Evolutionary conservation across 2,797 vertebrate species (phyloP).

Genomic region (Catostomus latipinnis): DNA sequence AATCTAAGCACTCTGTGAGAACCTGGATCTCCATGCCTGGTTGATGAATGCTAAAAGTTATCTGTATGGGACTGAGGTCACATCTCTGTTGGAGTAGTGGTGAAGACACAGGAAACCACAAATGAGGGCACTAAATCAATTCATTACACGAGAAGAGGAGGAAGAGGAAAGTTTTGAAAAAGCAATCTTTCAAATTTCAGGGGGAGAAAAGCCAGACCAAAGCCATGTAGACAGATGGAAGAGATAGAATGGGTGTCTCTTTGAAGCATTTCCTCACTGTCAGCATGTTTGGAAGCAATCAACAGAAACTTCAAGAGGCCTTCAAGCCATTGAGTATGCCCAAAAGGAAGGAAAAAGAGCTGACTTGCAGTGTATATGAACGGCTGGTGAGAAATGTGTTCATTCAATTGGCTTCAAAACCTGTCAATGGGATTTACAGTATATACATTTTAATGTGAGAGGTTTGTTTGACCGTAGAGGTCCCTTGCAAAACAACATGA

Average conservation of each 20-base stretch:
- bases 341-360: constrained; percentile 28
- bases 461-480: constrained; percentile 24
- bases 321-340: constrained; percentile 9
- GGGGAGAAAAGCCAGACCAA: constrained; percentile 30
- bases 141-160: constrained; percentile 27
- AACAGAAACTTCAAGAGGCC: constrained; percentile 21
- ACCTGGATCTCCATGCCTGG: constrained; percentile 9
- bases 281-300: constrained; percentile 36
- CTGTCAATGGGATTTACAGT: constrained; percentile 22
- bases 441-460: constrained; percentile 44
- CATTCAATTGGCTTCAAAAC: constrained; percentile 20
- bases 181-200: constrained; percentile 47
- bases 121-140: constrained; percentile 35
- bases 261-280: not conserved
- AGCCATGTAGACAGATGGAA: constrained; percentile 36
- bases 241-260: constrained; percentile 7
- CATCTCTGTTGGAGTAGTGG: constrained; percentile 29
- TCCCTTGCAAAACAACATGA: not conserved
- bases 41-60: constrained; percentile 20
- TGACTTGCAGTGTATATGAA: constrained; percentile 28
- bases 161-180: constrained; percentile 4
- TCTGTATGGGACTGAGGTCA: constrained; percentile 30
- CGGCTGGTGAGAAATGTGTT: constrained; percentile 27
- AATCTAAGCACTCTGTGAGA: constrained; percentile 20
- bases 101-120: constrained; percentile 30